A percentile compares a stretch with the other conserved stretches of the same genome.
Conservation (phyloP, 1,140 invertebrate species). For the Rhysida immarginata region DNA sequence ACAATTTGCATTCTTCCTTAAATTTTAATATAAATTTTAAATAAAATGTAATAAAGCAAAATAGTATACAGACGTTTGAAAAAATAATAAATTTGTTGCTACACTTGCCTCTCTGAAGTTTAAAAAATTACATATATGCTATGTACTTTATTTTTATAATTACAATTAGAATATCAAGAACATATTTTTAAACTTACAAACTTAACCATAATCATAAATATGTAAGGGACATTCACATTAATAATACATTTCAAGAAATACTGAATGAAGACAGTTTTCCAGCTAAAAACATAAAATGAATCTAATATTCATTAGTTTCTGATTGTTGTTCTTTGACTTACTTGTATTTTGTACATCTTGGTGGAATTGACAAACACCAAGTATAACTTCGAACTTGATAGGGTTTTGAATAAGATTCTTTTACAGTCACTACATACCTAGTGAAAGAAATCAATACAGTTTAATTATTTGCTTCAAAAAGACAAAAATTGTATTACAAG, state of each 20-base stretch:
- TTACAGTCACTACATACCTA: slow-evolving; percentile 53
- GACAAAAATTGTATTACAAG: too few relatives aligned
- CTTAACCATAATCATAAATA: background rate
- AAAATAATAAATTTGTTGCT: too few relatives aligned
- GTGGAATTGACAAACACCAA: slow-evolving; percentile 69
- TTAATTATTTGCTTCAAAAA: too few relatives aligned
- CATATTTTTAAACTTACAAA: background rate
- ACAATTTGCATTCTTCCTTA: too few relatives aligned
- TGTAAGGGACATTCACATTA: background rate
- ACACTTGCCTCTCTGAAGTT: too few relatives aligned
- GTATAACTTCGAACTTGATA: slow-evolving; percentile 60
- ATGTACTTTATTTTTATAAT: background rate
- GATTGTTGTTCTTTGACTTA: background rate
- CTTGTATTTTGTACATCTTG: slow-evolving; percentile 68
- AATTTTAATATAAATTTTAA: too few relatives aligned
- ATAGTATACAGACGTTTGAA: too few relatives aligned
- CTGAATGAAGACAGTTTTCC: background rate
- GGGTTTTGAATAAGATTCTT: slow-evolving; percentile 56
- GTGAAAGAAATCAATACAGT: slow-evolving; percentile 20
- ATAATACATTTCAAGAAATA: background rate
- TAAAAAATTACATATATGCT: too few relatives aligned
- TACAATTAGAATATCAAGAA: background rate
- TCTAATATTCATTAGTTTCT: too few relatives aligned
- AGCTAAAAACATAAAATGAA: background rate
- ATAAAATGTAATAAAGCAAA: too few relatives aligned